Evolutionary conservation across 2,113 vertebrate species (phyloP).

Genomic region (Micronycteris hirsuta): DNA sequence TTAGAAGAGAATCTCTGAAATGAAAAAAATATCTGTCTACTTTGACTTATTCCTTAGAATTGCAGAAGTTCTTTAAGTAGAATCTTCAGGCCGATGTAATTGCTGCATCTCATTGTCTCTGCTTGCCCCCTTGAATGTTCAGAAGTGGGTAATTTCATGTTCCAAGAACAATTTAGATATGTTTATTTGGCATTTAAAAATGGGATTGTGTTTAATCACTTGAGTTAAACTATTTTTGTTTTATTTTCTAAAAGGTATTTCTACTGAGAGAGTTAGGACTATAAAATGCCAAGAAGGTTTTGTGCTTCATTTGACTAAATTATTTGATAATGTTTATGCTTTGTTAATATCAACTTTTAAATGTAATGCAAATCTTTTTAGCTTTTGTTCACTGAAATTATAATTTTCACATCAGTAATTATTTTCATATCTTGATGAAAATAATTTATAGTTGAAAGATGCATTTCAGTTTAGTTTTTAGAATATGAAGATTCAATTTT

Average conservation of each 20-base stretch:
- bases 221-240: conserved; percentile 28
- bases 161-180: conserved; percentile 63
- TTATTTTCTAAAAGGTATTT: conserved; percentile 42
- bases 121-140: conserved; percentile 73
- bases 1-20: conserved; percentile 64
- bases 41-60: conserved; percentile 50
- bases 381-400: background rate
- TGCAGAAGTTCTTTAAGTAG: conserved; percentile 15
- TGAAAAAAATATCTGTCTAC: conserved; percentile 44
- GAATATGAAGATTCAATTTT: conserved; percentile 65
- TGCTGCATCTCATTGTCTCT: conserved; percentile 72
- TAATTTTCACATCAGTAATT: conserved; percentile 33
- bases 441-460: background rate
- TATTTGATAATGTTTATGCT: background rate
- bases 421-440: conserved; percentile 18
- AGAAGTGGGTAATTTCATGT: conserved; percentile 65
- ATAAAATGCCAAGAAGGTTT: background rate
- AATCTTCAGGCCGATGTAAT: conserved; percentile 72
- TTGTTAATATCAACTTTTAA: background rate
- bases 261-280: background rate
- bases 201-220: background rate
- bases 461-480: conserved; percentile 21
- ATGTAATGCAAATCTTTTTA: conserved; percentile 11
- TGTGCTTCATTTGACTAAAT: background rate
- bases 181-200: conserved; percentile 61